Conservation (phyloP, 2,113 vertebrate species). For the Litocranius walleri region DNA sequence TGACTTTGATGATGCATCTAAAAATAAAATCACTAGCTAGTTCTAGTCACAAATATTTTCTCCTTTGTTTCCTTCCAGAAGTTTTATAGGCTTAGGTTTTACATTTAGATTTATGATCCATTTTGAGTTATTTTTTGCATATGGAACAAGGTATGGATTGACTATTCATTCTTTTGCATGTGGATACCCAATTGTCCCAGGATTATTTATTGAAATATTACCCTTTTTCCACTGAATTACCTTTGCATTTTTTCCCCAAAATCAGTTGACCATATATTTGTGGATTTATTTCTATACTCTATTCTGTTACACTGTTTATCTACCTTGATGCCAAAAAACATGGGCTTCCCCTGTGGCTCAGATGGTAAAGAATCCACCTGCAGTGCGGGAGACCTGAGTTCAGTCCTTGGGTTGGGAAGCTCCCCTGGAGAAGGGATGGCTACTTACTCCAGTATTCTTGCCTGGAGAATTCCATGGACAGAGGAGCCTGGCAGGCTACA, state of each 20-base stretch:
- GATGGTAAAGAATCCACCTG: not conserved
- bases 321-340: not conserved
- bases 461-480: not conserved
- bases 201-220: not conserved
- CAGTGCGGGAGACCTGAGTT: not conserved
- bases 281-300: not conserved
- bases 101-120: not conserved
- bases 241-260: not conserved
- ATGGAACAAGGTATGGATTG: not conserved
- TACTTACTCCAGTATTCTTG: not conserved
- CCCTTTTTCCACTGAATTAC: not conserved
- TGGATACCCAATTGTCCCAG: not conserved
- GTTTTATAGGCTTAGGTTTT: not conserved
- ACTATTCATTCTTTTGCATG: not conserved
- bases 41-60: not conserved
- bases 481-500: not conserved
- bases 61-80: slow-evolving; percentile 12
- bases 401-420: not conserved
- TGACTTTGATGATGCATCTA: not conserved
- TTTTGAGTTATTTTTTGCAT: slow-evolving; percentile 1
- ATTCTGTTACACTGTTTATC: not conserved
- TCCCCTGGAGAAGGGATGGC: not conserved
- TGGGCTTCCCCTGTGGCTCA: not conserved
- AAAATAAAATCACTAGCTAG: not conserved
- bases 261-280: not conserved